phyloP scores from a whole-genome alignment of 2,113 vertebrate genomes.

The Myiagra hebetior region DNA sequence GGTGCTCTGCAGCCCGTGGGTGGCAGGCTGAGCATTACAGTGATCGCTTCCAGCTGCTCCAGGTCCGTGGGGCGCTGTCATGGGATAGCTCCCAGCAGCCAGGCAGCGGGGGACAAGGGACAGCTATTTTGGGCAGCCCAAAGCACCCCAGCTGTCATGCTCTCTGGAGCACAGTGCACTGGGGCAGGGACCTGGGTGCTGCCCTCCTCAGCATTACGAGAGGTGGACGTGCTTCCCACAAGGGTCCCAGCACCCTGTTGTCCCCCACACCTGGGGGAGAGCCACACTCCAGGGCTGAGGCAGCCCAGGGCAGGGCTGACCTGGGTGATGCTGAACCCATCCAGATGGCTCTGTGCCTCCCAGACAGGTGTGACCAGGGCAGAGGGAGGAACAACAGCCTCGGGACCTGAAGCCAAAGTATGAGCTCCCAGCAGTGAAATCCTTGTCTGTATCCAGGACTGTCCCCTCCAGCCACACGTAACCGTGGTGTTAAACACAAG shows the following conservation, averaged over 20 bases:
- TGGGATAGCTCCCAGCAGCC: neutral
- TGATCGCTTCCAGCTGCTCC: neutral
- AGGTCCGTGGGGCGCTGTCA: neutral
- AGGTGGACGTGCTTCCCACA: neutral
- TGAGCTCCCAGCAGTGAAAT: neutral
- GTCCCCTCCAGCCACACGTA: accelerated
- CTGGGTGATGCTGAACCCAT: neutral
- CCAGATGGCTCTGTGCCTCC: neutral
- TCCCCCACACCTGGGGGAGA: neutral
- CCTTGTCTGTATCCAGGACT: neutral
- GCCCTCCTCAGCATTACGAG: neutral
- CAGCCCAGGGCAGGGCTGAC: neutral
- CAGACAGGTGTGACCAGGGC: neutral
- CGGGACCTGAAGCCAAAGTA: neutral
- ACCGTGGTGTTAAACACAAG: neutral
- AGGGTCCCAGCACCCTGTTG: neutral
- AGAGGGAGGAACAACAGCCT: neutral
- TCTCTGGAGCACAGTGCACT: neutral
- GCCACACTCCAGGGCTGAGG: neutral
- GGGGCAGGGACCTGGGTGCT: neutral
- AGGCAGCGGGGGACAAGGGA: neutral
- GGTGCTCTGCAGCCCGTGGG: neutral
- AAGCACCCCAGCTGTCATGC: conserved; percentile 29
- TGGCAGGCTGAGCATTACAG: neutral
- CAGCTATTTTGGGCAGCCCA: conserved; percentile 45